These are phyloP conservation scores for Hydrophis major DNA, from an alignment of 2,797 vertebrate species.

Conservation along the genomic window DNA sequence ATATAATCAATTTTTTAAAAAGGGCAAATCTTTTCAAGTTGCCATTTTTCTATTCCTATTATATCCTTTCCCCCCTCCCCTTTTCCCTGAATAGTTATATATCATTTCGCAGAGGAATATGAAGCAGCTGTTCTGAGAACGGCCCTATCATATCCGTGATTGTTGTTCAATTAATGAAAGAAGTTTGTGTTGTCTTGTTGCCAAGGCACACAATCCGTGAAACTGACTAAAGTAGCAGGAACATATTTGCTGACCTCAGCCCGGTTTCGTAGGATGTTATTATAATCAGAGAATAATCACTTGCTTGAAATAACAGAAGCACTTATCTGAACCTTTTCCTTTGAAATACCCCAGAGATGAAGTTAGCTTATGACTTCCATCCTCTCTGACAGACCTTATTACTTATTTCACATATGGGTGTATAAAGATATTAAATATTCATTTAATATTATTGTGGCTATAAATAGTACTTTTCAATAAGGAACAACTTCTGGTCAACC, in stretches of 20 bases:
- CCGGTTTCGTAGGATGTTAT: constrained; percentile 12
- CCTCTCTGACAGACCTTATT: constrained; percentile 49
- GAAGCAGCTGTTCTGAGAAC: background rate
- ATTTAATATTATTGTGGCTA: constrained; percentile 50
- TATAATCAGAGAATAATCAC: constrained; percentile 35
- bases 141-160: background rate
- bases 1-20: background rate
- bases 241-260: constrained; percentile 1
- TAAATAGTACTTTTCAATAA: constrained; percentile 44
- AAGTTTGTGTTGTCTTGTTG: background rate
- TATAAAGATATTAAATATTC: constrained; percentile 61
- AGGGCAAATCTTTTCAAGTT: background rate
- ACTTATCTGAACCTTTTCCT: constrained; percentile 37
- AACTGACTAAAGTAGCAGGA: background rate
- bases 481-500: constrained; percentile 33
- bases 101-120: constrained; percentile 9
- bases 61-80: background rate
- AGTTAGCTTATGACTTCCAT: constrained; percentile 59
- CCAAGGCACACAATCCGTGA: constrained; percentile 5
- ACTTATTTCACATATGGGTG: constrained; percentile 46
- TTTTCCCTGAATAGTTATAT: background rate
- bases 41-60: background rate
- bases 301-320: background rate
- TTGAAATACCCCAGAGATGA: constrained; percentile 45
- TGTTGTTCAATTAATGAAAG: constrained; percentile 27